These are phyloP conservation scores for Melanotaenia trifasciata DNA, from an alignment of 2,797 vertebrate genomes.

Conservation along the genomic window DNA sequence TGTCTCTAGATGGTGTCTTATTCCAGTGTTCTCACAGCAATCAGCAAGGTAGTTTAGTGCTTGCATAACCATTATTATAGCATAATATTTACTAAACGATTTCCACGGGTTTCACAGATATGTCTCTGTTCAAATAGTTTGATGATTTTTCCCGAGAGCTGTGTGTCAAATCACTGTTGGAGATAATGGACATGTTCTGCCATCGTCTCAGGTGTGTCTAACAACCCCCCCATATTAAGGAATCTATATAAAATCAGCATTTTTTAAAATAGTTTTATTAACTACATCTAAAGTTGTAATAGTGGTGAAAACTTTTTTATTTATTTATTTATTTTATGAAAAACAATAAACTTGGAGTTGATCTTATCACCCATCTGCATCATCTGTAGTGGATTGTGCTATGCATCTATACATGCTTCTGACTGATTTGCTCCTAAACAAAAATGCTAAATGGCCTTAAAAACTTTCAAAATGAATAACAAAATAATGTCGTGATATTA, in stretches of 20 bases:
- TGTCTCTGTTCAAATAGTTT: conserved; percentile 83
- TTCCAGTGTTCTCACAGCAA: conserved; percentile 92
- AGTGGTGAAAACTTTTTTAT: not conserved
- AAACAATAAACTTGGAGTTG: not conserved
- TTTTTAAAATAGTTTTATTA: not conserved
- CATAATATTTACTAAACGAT: not conserved
- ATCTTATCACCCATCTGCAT: not conserved
- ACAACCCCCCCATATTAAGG: not conserved
- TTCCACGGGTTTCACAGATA: not conserved
- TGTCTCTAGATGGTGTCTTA: conserved; percentile 95
- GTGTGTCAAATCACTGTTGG: conserved; percentile 92
- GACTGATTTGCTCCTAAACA: not conserved
- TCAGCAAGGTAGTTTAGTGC: conserved; percentile 89
- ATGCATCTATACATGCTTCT: not conserved
- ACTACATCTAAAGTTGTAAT: not conserved
- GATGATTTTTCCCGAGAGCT: conserved; percentile 96
- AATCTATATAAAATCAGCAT: not conserved
- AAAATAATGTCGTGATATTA: not conserved
- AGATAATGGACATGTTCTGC: conserved; percentile 98
- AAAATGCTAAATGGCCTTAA: not conserved
- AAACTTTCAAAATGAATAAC: not conserved
- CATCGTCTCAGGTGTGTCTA: conserved; percentile 88
- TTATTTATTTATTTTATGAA: not conserved
- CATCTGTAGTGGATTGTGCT: not conserved
- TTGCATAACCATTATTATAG: not conserved